phyloP scores from a whole-genome alignment of 2,797 vertebrate genomes.

The Myotis pilosus region DNA sequence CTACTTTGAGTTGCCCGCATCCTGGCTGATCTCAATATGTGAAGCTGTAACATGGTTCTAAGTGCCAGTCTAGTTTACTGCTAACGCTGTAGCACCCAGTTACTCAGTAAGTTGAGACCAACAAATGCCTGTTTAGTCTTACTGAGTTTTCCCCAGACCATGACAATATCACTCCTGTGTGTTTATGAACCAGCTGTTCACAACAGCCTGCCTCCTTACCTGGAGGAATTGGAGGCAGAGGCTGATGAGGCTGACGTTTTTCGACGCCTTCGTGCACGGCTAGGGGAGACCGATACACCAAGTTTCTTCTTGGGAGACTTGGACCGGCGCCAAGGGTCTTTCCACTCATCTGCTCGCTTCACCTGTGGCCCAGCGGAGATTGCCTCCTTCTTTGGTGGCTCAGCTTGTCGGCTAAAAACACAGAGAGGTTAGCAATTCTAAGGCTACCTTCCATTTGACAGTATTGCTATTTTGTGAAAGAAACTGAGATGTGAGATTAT shows the following conservation, averaged over 20 bases:
- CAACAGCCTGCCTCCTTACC: constrained; percentile 82
- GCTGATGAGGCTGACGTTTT: constrained; percentile 94
- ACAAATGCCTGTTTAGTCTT: neutral
- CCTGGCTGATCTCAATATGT: neutral
- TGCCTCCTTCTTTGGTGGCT: constrained; percentile 87
- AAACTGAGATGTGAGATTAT: neutral
- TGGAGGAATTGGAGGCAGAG: constrained; percentile 94
- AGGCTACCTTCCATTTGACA: neutral
- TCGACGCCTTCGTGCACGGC: constrained; percentile 90
- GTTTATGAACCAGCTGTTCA: fast-evolving
- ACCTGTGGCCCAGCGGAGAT: constrained; percentile 80
- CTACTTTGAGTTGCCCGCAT: neutral
- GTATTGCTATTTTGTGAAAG: neutral
- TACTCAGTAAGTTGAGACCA: neutral
- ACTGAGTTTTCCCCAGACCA: neutral
- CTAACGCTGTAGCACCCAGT: fast-evolving
- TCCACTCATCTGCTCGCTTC: constrained; percentile 97
- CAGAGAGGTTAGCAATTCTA: neutral
- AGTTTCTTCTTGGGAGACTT: constrained; percentile 95
- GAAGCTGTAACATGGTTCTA: neutral
- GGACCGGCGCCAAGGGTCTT: constrained; percentile 98
- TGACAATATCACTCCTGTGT: fast-evolving
- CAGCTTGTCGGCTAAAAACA: constrained; percentile 89
- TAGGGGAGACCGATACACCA: constrained; percentile 89
- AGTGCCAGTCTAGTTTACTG: neutral